Percentiles rank a stretch among this genome's conserved stretches.
phyloP scores from a whole-genome alignment of 2,113 vertebrate species.

The Vulpes lagopus region DNA sequence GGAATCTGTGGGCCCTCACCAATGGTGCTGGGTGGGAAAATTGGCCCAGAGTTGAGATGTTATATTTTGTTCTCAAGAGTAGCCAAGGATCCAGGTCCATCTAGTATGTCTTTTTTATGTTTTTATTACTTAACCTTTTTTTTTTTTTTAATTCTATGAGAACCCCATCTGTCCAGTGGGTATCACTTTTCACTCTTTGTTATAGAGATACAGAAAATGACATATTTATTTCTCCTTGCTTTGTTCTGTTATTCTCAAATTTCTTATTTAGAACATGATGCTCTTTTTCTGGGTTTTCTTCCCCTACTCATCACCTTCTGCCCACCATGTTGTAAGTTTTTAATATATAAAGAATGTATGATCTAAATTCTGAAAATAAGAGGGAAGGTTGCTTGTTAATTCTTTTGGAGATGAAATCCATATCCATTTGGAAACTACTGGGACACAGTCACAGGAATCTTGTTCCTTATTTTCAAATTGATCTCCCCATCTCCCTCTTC shows the following conservation, averaged over 20 bases:
- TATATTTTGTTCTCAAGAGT: not conserved
- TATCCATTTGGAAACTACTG: not conserved
- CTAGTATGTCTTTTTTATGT: not conserved
- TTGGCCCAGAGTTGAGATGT: not conserved
- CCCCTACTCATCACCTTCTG: not conserved
- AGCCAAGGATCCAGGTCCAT: not conserved
- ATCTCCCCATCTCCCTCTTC: not conserved
- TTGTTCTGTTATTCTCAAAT: not conserved
- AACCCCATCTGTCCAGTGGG: not conserved
- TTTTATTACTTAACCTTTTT: not conserved
- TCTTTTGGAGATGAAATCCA: not conserved
- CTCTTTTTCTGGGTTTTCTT: not conserved
- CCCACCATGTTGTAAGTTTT: not conserved
- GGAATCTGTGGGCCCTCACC: not conserved
- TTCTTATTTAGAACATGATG: not conserved
- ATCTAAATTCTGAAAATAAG: not conserved
- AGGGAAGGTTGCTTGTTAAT: not conserved
- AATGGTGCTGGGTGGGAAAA: not conserved
- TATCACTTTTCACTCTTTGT: not conserved
- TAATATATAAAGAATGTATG: not conserved
- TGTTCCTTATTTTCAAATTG: not conserved
- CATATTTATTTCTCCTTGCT: not conserved
- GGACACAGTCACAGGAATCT: not conserved
- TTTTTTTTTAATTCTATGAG: not conserved
- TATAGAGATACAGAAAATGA: not conserved